Evolutionary conservation across 2,888 invertebrate species (phyloP), one percentile per base, ranked within the genome.

Genomic region (Drosophila parthenogenetica): DNA sequence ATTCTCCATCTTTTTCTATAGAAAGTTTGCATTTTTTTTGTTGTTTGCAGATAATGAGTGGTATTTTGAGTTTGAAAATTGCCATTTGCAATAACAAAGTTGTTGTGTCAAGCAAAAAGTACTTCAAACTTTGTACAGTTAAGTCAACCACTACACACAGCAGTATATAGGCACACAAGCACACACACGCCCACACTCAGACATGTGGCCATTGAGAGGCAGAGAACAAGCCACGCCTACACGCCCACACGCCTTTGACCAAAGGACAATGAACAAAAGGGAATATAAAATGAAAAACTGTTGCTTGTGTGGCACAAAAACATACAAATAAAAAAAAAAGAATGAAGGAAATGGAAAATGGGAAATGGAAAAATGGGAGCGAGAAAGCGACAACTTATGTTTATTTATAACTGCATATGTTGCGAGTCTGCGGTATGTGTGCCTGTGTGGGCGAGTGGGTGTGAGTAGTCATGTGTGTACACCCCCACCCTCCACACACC

Each of bases 351-450:
- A 54, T 16, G 55, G 55, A 29, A 64, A 69, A 69, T 67, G 60
- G 59, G 54, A 73, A 71, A 70, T 61, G 70, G 63, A 22, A 54
- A 70, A 48, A 40, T 2, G 32, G 37, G 61, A 22, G 55, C 67
- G 57, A 17, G 17, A 29, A 51, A 64, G 76, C 77, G 86, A 68
- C 75, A 82, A 78, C 86, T 83, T 82, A 76, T 82, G 86, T 80
- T 83, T 86, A 82, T 86, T 82, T 80, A 82, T 82, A 80, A 63
- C 37, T 68, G 62, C 83, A 86, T 82, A 86, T 83, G 82, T 62
- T 73, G 63, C 49, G 65, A 17, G 59, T 70, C 53, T 58, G 29
- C 29, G 8, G 29, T 8, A 37, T 50, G 49, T 54, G 54, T 64
- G 65, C 29, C 54, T 40, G 70, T 65, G 73, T 50, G 49, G 45